Base-by-base conservation (phyloP, 2,797 vertebrate genomes). In the Chromobotia macracanthus region DNA sequence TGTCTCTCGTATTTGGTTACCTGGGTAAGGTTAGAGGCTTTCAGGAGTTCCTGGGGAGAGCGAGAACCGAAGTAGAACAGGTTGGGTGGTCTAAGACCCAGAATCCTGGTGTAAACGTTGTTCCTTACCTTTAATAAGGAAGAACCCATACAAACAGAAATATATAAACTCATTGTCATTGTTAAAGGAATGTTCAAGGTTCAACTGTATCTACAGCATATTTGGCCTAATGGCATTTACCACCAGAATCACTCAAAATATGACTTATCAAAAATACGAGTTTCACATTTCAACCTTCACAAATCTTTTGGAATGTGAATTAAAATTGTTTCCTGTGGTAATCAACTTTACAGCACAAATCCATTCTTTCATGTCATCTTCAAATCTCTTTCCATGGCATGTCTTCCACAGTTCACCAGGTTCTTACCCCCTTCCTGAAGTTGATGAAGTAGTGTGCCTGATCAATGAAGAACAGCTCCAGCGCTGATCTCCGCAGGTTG, bases 361-460 rank as follows among this genome's bases (percentile, higher is more conserved):
- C 19, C 38, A 1, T 21, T 61, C 8, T 6, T 15, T 50, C 21
- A 15, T 44, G 11, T 18, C 38, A 38, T 38, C 38, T 38, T 38
- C 38, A 38, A 7, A 38, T 38, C 38, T 38, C 38, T 15, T 19
- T 71, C 31, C 31, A 18, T 3, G 31, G 2, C 38, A 38, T 38
- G 2, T 41, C 38, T 41, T 41, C 38, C 9, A 58, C 11, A 61
- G 71, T 19, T 19, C 55, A 50, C 5, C 9, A 58, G 23, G 21
- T 25, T 58, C 73, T 58, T 64, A 90, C 96, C 95, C 96, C 96
- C 84, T 96, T 95, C 0, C 85, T 96, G 91, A 99, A 99, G 91
- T 99, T 99, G 93, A 99, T 94, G 88, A 99, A 99, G 90, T 97
- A 99, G 89, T 98, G 97, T 83, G 97, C 92, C 87, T 98, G 97